Conservation (phyloP, 2,113 vertebrate species). For the Urocitellus parryii region DNA sequence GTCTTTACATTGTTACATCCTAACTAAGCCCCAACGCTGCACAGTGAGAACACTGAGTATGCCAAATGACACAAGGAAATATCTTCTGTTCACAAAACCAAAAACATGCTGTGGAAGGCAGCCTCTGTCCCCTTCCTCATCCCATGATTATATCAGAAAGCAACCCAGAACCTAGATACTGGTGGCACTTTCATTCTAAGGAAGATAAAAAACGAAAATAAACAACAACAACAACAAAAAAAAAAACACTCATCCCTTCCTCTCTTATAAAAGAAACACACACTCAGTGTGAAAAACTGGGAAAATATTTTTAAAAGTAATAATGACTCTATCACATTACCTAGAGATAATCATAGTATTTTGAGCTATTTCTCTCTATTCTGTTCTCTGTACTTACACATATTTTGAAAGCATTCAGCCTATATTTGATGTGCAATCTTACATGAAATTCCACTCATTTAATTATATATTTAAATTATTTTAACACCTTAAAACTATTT, state of each 20-base stretch:
- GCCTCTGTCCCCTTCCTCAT: not conserved
- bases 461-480: not conserved
- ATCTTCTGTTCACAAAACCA: slow-evolving; percentile 33
- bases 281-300: not conserved
- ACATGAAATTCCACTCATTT: not conserved
- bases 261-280: not conserved
- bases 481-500: slow-evolving; percentile 25
- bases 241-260: not conserved
- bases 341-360: not conserved
- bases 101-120: not conserved
- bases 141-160: slow-evolving; percentile 51
- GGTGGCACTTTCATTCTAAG: not conserved
- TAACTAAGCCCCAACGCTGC: not conserved
- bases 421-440: slow-evolving; percentile 10
- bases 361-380: not conserved
- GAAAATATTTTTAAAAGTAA: not conserved
- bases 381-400: not conserved
- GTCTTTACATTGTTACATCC: not conserved
- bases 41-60: not conserved
- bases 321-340: not conserved
- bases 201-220: no score
- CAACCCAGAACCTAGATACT: not conserved
- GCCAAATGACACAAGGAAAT: slow-evolving; percentile 26
- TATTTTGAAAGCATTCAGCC: not conserved
- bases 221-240: not conserved